These are phyloP conservation scores for Zoanthus gigantus DNA, from an alignment of 92 coral and sea anemone genomes.

Conservation along the genomic window DNA sequence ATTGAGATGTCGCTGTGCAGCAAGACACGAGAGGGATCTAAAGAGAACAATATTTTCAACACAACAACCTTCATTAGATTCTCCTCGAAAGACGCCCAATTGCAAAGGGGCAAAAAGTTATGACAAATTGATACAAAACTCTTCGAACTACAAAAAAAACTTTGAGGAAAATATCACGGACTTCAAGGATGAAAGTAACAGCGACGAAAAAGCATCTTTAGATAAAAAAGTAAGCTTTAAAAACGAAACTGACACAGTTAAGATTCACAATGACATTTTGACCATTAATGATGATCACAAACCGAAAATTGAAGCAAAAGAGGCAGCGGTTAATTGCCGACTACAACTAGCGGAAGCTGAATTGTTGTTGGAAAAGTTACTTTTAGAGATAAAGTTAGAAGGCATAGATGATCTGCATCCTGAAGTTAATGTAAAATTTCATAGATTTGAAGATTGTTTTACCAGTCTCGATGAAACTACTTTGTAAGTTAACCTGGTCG, in stretches of 20 bases:
- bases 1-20: conserved; percentile 71
- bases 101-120: neutral
- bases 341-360: conserved; percentile 17
- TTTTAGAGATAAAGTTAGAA: conserved; percentile 31
- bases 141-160: neutral
- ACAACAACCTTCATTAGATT: neutral
- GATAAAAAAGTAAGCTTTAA: conserved; percentile 19
- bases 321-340: neutral
- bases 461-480: conserved; percentile 12
- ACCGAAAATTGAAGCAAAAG: neutral
- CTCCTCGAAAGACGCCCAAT: neutral
- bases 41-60: conserved; percentile 9
- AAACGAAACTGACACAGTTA: neutral
- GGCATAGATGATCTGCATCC: conserved; percentile 21
- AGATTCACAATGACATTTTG: neutral
- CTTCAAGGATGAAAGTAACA: no score
- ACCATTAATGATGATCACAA: neutral
- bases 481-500: neutral
- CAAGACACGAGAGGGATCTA: conserved; percentile 61
- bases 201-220: neutral
- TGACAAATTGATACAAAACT: neutral
- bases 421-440: conserved; percentile 1
- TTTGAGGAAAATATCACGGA: neutral
- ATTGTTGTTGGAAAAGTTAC: conserved; percentile 15
- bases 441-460: conserved; percentile 21